Percentiles rank a stretch among this genome's conserved stretches.
These are phyloP conservation scores for Bovichtus diacanthus DNA, from an alignment of 2,797 vertebrate species.

Conservation along the genomic window DNA sequence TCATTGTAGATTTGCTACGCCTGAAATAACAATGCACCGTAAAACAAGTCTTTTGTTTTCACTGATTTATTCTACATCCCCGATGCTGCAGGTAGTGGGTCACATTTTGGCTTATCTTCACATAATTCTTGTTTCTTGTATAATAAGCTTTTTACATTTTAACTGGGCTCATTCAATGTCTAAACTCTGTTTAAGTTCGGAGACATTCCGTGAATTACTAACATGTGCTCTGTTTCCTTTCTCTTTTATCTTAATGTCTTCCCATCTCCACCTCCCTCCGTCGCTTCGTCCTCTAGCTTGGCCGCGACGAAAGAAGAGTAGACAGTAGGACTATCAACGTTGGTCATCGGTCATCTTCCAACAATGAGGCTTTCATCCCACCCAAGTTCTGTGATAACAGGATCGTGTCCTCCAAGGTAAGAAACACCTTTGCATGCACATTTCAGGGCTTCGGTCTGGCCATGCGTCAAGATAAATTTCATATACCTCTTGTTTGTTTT, in stretches of 20 bases:
- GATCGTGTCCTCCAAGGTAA: conserved; percentile 98
- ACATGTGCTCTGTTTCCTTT: conserved; percentile 11
- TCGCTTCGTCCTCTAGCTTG: conserved; percentile 68
- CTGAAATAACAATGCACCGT: conserved; percentile 17
- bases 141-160: not conserved
- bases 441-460: not conserved
- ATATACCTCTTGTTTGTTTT: conserved; percentile 15
- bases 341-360: conserved; percentile 85
- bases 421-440: conserved; percentile 24
- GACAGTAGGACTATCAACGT: conserved; percentile 93
- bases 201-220: not conserved
- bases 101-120: not conserved
- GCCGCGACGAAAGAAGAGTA: conserved; percentile 89
- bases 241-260: conserved; percentile 7
- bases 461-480: conserved; percentile 14
- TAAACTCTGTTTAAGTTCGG: conserved; percentile 3
- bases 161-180: not conserved
- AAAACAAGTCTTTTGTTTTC: conserved; percentile 21
- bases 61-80: conserved; percentile 19
- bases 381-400: conserved; percentile 97
- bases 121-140: not conserved
- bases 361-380: conserved; percentile 88
- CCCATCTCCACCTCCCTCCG: not conserved
- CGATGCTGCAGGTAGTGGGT: not conserved
- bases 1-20: conserved; percentile 19